Percentiles rank a stretch among this genome's conserved stretches.
These are phyloP conservation scores for Arizona elegans DNA, from an alignment of 2,113 vertebrate species.

Conservation along the genomic window DNA sequence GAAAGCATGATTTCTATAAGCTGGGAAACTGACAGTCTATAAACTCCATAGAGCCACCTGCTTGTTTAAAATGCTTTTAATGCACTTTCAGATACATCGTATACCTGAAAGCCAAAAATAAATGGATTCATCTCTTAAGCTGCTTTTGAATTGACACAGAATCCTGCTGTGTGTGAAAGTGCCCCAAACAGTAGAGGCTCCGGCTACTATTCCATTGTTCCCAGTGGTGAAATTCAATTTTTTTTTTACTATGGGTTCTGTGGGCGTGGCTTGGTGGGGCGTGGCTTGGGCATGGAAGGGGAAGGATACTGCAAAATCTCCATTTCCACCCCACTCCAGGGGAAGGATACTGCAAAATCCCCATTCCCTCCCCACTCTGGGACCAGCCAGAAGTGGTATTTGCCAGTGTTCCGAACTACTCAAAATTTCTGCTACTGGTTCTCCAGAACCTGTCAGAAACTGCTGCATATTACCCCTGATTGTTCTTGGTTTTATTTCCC, in stretches of 20 bases:
- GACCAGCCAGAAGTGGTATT: too few species aligned
- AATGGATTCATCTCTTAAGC: background rate
- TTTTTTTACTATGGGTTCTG: too few species aligned
- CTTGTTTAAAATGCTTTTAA: background rate
- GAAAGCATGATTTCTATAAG: background rate
- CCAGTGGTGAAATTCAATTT: background rate
- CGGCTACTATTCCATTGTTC: background rate
- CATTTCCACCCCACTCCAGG: too few species aligned
- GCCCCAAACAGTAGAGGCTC: background rate
- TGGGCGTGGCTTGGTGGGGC: too few species aligned
- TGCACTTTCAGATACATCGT: background rate
- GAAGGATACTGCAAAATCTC: too few species aligned
- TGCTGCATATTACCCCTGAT: background rate
- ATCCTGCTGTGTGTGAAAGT: background rate
- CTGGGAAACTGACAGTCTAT: background rate
- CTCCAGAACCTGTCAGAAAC: too few species aligned
- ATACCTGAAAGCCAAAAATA: background rate
- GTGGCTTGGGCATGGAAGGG: too few species aligned
- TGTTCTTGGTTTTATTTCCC: background rate
- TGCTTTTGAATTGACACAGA: background rate
- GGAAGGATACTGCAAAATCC: too few species aligned
- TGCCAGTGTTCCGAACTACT: too few species aligned
- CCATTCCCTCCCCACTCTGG: too few species aligned
- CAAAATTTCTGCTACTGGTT: too few species aligned
- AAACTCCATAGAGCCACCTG: background rate